Evolutionary conservation across 2,888 invertebrate genomes (phyloP), one percentile per base, ranked within the genome.

Genomic region (Eupithecia inturbata): DNA sequence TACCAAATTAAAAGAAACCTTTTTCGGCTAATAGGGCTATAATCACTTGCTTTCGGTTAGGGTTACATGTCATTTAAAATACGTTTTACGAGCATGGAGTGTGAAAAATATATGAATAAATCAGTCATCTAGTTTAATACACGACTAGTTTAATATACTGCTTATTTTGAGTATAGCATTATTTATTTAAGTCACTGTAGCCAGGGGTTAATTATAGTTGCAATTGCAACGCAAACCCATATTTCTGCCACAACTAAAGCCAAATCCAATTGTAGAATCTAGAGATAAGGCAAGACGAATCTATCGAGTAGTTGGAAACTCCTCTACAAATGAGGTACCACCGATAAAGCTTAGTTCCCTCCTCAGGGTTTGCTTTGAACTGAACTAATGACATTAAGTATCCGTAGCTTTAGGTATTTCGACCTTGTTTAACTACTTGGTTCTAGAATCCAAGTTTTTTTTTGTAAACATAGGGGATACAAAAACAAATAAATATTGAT

Each of bases 271-370:
- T 71, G 66, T 49, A 68, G 57, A 71, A 68, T 49, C 71, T 41
- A 36, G 28, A 39, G 33, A 49, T 71, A 74, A 63, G 41, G 60
- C 66, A 71, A 71, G 74, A 74, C 71, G 68, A n/a, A 75, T 75
- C 69, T 70, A 75, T 72, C 64, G 72, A 70, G 53, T 64, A 62
- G 14, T 72, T 68, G 22, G 67, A 41, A 49, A 3, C 69, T 49
- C 39, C 69, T 67, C 67, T 67, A 67, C 72, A 68, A 75, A 75
- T 67, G 67, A 28, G 69, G 26, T 53, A 62, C 22, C 41, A 49
- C 36, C n/a, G 14, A 31, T n/a, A 64, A 31, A 64, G 62, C 67
- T 73, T 63, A 68, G 33, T 64, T 68, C 64, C 16, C 36, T 19
- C n/a, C 26, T 60, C 60, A 60, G 60, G 16, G 26, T 26, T 57